Evolutionary conservation across 1,140 invertebrate species (phyloP), one percentile per base, ranked within the genome.

Genomic region (Atta cephalotes): DNA sequence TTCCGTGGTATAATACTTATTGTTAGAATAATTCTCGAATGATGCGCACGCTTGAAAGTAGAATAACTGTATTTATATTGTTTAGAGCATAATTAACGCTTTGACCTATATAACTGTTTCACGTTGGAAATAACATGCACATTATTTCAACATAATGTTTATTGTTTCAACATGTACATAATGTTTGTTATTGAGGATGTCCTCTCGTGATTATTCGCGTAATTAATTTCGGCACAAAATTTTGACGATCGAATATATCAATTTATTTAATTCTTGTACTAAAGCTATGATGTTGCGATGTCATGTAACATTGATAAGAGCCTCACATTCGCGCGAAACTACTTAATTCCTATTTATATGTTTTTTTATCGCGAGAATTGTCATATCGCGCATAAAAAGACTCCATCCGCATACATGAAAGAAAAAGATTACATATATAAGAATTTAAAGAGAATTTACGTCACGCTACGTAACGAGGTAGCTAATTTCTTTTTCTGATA

Each of bases 361-460:
- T 39, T 71, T 70, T 80, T 80, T 81, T 68, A 18, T 78, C 62
- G 35, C n/a, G 9, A 56, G 6, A 35, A 56, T 71, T 9, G 56
- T 71, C 5, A 4, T 58, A 28, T 39, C 6, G 31, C 28, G 14
- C 62, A 18, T 21, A 56, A 39, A 56, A 39, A 39, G 14, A 14
- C 58, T 35, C 16, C 6, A 74, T 25, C n/a, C 16, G n/a, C 18
- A 53, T 3, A 9, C 31, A 18, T n/a, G 12, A 28, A 35, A 51
- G 10, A n/a, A 35, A 35, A 31, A 74, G 16, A 21, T n/a, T 25
- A 82, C 2, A 35, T 35, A 31, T 31, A 31, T 35, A 39, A 62
- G 56, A 62, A 49, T 74, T 82, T 74, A 63, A n/a, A 62, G 18
- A 18, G 5, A 39, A 70, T 80, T 56, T 28, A 63, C 0, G 3